phyloP scores from a whole-genome alignment of 2,888 invertebrate genomes.

The Limnephilus lunatus region DNA sequence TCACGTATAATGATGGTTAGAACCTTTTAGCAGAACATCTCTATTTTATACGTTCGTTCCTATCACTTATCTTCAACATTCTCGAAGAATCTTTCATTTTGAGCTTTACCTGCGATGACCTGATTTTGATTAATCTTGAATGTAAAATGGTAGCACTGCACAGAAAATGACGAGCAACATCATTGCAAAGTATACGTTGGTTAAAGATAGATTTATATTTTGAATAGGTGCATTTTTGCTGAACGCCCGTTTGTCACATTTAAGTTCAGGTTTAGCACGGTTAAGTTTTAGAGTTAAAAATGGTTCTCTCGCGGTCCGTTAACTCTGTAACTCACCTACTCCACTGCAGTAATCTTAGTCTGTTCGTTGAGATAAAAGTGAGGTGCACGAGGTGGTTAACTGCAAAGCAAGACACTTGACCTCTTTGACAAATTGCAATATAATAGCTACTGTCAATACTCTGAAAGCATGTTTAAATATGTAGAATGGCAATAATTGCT shows the following conservation, averaged over 20 bases:
- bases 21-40: not conserved
- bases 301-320: constrained; percentile 34
- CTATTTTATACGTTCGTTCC: not conserved
- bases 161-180: not conserved
- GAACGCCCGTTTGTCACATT: not conserved
- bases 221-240: not conserved
- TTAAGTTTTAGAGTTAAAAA: constrained; percentile 37
- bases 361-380: constrained; percentile 6
- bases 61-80: not conserved
- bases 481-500: not conserved
- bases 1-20: not conserved
- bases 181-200: not conserved
- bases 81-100: not conserved
- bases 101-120: constrained; percentile 11
- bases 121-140: not conserved
- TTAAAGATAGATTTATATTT: not conserved
- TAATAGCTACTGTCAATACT: not conserved
- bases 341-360: not conserved
- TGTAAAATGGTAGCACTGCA: not conserved
- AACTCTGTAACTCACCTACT: constrained; percentile 29
- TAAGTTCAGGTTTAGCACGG: constrained; percentile 27
- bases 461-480: not conserved
- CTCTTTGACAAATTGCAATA: not conserved
- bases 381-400: not conserved
- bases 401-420: not conserved